Evolutionary conservation across 92 coral and sea anemone species (phyloP), one percentile per base, ranked within the genome.

Genomic region (Bergia sp.): DNA sequence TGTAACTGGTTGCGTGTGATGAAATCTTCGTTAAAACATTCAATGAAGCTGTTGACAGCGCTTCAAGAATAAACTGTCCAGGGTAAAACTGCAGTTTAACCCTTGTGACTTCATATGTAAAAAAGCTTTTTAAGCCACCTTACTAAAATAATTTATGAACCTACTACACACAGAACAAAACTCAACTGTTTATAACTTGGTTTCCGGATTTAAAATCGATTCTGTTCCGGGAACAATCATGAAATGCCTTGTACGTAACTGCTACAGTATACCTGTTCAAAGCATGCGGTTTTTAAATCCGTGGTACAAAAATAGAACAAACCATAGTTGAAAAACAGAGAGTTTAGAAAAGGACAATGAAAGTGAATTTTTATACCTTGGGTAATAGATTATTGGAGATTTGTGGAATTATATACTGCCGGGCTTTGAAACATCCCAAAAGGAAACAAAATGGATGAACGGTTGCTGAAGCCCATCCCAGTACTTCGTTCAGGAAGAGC

Each of bases 401-500:
- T 50, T 18, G 1, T 1, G 18, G 58, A 53, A 53, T 53, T 53
- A 53, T 11, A 53, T 10, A 11, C 7, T 29, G 29, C 29, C 37
- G 36, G 39, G 47, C 42, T 36, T 72, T 12, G 15, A 36, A 72
- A 72, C 13, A 73, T 29, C 85, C 20, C 45, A 57, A 80, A 57
- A 80, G 69, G 20, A 21, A 38, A 58, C 1, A 53, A 20, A 29
- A 1, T 43, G 69, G 0, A 36, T 53, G 43, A 50, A 49, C 21
- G 50, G 1, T 42, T 44, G 38, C 40, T 29, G 0, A 44, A 47
- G 1, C 69, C 3, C 57, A n/a, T 3, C 29, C 15, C 69, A 57
- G 1, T 21, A 80, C 10, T 80, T 23, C 7, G 23, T 37, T 40
- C 85, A 80, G 72, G 85, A 80, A 57, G 73, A 67, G 64, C 73